A percentile compares a stretch with the other conserved stretches of the same genome.
Evolutionary conservation across 2,113 vertebrate species (phyloP).

Genomic region (Caloenas nicobarica): DNA sequence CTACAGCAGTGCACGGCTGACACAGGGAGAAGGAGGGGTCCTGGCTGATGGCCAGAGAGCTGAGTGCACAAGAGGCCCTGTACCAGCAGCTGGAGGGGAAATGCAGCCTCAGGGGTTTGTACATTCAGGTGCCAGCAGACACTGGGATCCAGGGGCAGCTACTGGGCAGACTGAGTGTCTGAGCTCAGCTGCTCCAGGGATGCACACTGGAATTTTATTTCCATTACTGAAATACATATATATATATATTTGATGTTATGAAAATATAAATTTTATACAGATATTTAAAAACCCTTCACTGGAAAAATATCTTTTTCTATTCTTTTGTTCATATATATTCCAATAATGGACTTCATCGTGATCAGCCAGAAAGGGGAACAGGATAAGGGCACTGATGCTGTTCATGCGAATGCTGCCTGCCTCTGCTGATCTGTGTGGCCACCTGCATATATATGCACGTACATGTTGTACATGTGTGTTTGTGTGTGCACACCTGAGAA

Average conservation of each 20-base stretch:
- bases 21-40: not conserved
- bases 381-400: not conserved
- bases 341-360: not conserved
- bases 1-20: not conserved
- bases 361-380: not conserved
- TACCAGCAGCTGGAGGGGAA: not conserved
- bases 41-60: not conserved
- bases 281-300: not conserved
- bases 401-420: not conserved
- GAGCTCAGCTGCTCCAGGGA: not conserved
- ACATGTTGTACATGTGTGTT: not conserved
- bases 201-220: not conserved
- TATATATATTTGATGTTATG: not conserved
- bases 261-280: not conserved
- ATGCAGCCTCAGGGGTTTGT: not conserved
- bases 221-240: not conserved
- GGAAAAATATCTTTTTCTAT: not conserved
- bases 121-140: not conserved
- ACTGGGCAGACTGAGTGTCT: not conserved
- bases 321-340: not conserved
- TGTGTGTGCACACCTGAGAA: not conserved
- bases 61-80: rapidly evolving
- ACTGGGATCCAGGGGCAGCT: not conserved
- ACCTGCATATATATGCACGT: not conserved
- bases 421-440: not conserved